Conservation (phyloP, 2,888 invertebrate genomes). For the Autographa pulchrina region DNA sequence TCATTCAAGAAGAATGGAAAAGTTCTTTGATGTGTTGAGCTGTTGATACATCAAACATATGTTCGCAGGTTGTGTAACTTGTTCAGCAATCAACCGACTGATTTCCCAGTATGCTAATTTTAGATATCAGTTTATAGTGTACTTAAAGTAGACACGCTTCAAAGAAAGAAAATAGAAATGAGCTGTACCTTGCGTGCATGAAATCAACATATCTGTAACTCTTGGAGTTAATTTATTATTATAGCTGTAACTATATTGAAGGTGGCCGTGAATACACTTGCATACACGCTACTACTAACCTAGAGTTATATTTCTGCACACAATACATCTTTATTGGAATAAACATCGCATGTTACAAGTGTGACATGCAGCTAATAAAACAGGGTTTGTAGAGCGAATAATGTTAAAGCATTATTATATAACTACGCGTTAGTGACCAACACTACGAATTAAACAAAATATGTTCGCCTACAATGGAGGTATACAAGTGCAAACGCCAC, state of each 20-base stretch:
- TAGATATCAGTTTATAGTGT: conserved; percentile 51
- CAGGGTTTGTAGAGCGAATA: neutral
- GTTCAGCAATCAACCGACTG: conserved; percentile 29
- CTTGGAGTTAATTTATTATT: conserved; percentile 16
- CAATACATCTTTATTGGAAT: neutral
- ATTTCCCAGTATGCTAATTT: conserved; percentile 35
- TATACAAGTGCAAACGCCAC: conserved; percentile 12
- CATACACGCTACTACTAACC: neutral
- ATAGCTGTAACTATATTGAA: neutral
- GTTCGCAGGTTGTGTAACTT: conserved; percentile 34
- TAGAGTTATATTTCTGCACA: neutral
- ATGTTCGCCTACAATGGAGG: neutral
- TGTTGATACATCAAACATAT: conserved; percentile 24
- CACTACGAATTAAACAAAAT: conserved; percentile 7
- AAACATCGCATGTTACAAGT: neutral
- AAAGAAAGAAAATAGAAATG: conserved; percentile 44
- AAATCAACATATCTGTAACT: conserved; percentile 18
- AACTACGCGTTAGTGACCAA: conserved; percentile 13
- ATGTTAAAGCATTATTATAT: conserved; percentile 11
- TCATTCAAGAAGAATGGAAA: conserved; percentile 7
- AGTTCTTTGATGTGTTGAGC: conserved; percentile 47
- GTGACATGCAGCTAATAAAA: neutral
- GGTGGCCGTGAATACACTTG: neutral
- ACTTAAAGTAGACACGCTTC: conserved; percentile 47
- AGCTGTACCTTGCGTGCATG: conserved; percentile 25